phyloP scores from a whole-genome alignment of 1,140 invertebrate species.

The Prorops nasuta region DNA sequence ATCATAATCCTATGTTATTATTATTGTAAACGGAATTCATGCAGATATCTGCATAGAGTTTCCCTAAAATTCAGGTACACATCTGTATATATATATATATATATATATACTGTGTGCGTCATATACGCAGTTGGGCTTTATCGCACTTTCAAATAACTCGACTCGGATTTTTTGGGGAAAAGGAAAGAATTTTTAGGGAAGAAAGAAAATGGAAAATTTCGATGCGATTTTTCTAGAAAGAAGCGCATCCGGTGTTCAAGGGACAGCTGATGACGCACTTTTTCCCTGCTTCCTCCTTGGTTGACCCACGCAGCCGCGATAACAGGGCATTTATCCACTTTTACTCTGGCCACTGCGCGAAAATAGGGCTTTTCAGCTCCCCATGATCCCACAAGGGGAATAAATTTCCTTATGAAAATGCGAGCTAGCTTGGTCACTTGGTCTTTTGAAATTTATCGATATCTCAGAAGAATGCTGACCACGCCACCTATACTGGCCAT shows the following conservation, averaged over 20 bases:
- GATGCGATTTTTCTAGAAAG: constrained; percentile 35
- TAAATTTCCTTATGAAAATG: constrained; percentile 51
- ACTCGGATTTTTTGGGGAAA: no score
- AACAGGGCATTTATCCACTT: background rate
- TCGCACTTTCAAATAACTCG: no score
- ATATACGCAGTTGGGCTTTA: no score
- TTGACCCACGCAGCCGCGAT: constrained; percentile 22
- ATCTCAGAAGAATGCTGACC: constrained; percentile 19
- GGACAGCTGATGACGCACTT: constrained; percentile 34
- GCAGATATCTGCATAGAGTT: no score
- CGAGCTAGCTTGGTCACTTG: constrained; percentile 15
- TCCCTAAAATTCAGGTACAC: no score
- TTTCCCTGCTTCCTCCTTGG: constrained; percentile 23
- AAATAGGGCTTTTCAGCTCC: constrained; percentile 25
- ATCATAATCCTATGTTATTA: no score
- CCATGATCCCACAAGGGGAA: constrained; percentile 3
- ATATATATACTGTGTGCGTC: no score
- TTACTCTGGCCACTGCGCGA: constrained; percentile 10
- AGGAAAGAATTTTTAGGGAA: no score
- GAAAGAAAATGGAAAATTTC: constrained; percentile 15
- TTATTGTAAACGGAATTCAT: no score
- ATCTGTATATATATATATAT: no score
- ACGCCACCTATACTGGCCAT: background rate
- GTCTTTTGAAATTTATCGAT: constrained; percentile 36
- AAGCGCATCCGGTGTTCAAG: constrained; percentile 29